These are phyloP conservation scores for Dinoponera quadriceps DNA, from an alignment of 1,140 invertebrate species.

Conservation along the genomic window DNA sequence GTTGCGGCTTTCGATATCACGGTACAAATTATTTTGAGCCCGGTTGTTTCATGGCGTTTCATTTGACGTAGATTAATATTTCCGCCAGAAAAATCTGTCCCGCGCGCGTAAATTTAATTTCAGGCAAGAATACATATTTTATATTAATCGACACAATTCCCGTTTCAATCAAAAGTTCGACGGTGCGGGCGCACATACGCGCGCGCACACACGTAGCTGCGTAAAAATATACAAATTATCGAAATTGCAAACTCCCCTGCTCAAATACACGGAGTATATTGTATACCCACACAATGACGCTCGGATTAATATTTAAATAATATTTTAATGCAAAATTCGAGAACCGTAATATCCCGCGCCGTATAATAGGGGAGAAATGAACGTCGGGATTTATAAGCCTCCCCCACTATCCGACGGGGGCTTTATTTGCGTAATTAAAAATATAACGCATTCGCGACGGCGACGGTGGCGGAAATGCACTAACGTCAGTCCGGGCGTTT, in stretches of 20 bases:
- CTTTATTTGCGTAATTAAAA: neutral
- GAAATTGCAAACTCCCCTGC: slow-evolving; percentile 2
- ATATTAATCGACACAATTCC: slow-evolving; percentile 58
- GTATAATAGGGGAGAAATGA: slow-evolving; percentile 9
- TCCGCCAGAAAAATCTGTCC: slow-evolving; percentile 50
- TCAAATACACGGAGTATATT: slow-evolving; percentile 12
- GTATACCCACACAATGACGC: neutral
- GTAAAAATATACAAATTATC: slow-evolving; percentile 43
- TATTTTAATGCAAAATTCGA: slow-evolving; percentile 38
- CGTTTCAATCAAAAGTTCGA: slow-evolving; percentile 42
- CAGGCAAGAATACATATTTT: slow-evolving; percentile 51
- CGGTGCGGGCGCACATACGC: neutral
- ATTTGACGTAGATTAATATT: slow-evolving; percentile 61
- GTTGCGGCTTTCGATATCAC: slow-evolving; percentile 58
- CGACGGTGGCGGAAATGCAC: neutral
- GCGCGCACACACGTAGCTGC: too few species aligned
- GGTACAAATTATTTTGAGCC: slow-evolving; percentile 52
- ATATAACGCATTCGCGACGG: slow-evolving; percentile 1
- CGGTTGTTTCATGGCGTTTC: slow-evolving; percentile 38
- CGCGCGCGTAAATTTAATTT: slow-evolving; percentile 50
- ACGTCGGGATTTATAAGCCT: slow-evolving; percentile 15
- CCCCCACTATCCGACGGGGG: too few species aligned
- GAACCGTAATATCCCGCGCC: too few species aligned
- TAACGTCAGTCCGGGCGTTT: neutral
- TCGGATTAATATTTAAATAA: slow-evolving; percentile 44